These are phyloP conservation scores for Benitochromis conjunctus DNA, from an alignment of 2,113 vertebrate genomes.

Conservation along the genomic window DNA sequence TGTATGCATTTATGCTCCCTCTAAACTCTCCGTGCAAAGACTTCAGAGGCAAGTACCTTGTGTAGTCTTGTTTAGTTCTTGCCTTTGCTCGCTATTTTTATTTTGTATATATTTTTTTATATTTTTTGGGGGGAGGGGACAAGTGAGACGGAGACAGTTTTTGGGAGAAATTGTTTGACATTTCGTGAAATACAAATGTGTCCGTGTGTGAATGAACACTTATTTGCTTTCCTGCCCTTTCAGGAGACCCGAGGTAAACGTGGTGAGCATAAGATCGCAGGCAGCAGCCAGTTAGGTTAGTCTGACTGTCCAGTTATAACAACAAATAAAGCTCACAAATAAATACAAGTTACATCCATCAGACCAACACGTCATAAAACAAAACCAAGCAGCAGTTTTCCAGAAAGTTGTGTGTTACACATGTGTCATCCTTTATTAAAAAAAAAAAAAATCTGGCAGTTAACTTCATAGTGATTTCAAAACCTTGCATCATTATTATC, in stretches of 20 bases:
- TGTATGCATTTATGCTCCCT: neutral
- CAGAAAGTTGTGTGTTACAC: neutral
- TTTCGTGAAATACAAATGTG: neutral
- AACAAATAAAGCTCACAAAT: neutral
- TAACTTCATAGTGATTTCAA: neutral
- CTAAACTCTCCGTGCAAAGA: neutral
- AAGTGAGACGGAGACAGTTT: neutral
- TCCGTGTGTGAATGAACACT: neutral
- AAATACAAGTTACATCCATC: neutral
- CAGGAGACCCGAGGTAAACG: neutral
- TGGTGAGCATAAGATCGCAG: neutral
- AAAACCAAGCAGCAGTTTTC: neutral
- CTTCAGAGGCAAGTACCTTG: neutral
- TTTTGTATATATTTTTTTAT: neutral
- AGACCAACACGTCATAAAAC: neutral
- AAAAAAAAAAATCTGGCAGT: neutral
- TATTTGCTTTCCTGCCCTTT: neutral
- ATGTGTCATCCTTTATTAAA: neutral
- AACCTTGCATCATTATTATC: neutral
- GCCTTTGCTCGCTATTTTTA: neutral
- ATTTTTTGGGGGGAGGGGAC: rapidly evolving
- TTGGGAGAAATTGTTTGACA: neutral
- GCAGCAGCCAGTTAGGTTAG: neutral
- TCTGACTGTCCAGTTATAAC: neutral
- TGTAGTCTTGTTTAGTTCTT: neutral